A percentile compares a stretch with the other conserved stretches of the same genome.
Evolutionary conservation across 2,888 invertebrate species (phyloP).

Genomic region (Phyllotreta striolata): DNA sequence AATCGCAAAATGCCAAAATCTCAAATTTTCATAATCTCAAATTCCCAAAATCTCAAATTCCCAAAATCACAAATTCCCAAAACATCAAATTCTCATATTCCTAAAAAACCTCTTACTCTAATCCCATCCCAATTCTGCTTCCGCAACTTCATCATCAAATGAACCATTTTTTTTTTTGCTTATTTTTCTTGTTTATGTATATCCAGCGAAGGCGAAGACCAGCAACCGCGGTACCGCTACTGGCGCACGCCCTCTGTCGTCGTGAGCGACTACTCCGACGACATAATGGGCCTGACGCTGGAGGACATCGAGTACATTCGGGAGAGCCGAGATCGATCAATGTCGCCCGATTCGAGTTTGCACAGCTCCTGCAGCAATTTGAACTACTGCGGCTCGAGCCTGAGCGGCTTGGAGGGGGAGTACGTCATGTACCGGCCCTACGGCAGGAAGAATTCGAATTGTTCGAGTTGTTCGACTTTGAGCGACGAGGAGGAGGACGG

Average conservation of each 20-base stretch:
- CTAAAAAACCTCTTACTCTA: neutral
- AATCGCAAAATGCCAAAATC: no score
- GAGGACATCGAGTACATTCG: slow-evolving; percentile 69
- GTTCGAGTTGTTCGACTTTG: slow-evolving; percentile 77
- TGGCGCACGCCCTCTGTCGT: slow-evolving; percentile 87
- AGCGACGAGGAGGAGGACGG: slow-evolving; percentile 73
- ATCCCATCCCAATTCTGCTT: neutral
- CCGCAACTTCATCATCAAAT: no score
- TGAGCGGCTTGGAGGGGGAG: slow-evolving; percentile 65
- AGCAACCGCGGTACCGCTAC: slow-evolving; percentile 63
- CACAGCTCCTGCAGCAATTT: slow-evolving; percentile 68
- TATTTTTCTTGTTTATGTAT: slow-evolving; percentile 3
- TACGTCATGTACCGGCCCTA: slow-evolving; percentile 67
- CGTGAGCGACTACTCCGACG: slow-evolving; percentile 87
- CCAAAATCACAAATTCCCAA: no score
- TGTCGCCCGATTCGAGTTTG: slow-evolving; percentile 66
- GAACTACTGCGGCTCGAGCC: slow-evolving; percentile 67
- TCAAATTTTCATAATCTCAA: no score
- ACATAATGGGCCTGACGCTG: slow-evolving; percentile 66
- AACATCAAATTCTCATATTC: no score
- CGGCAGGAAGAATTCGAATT: slow-evolving; percentile 71
- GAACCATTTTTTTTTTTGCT: neutral
- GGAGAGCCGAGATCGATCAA: slow-evolving; percentile 59
- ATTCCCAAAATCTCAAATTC: no score
- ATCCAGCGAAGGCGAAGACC: slow-evolving; percentile 56